Conservation (phyloP, 2,797 vertebrate species). For the Strix occidentalis region DNA sequence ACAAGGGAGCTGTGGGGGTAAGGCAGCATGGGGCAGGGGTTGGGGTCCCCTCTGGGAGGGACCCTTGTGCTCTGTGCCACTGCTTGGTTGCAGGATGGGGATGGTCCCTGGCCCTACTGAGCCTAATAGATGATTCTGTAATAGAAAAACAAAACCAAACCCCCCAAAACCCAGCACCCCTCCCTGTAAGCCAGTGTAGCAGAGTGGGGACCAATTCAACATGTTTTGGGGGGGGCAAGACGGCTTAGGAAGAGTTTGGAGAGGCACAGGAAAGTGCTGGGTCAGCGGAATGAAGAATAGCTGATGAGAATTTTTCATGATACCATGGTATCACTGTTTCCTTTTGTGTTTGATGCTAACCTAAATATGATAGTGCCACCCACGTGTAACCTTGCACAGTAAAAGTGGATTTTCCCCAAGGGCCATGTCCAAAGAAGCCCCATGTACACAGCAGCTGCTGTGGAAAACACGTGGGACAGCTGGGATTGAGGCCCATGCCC, state of each 20-base stretch:
- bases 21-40: not conserved
- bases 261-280: not conserved
- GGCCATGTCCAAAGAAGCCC: not conserved
- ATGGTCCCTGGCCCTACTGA: rapidly evolving
- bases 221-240: rapidly evolving
- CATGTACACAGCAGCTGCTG: rapidly evolving
- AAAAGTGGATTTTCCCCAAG: not conserved
- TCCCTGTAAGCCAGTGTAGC: not conserved
- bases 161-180: rapidly evolving
- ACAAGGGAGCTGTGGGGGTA: rapidly evolving
- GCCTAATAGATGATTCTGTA: not conserved
- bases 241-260: not conserved
- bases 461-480: rapidly evolving
- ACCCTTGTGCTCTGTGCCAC: not conserved
- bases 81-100: not conserved
- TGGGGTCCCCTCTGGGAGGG: not conserved
- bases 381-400: rapidly evolving
- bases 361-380: not conserved
- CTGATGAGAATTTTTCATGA: not conserved
- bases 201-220: not conserved
- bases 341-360: not conserved
- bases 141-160: not conserved
- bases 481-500: not conserved
- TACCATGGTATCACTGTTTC: rapidly evolving
- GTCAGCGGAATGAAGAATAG: not conserved